phyloP scores from a whole-genome alignment of 2,888 invertebrate species.

The Chouioia cunea region DNA sequence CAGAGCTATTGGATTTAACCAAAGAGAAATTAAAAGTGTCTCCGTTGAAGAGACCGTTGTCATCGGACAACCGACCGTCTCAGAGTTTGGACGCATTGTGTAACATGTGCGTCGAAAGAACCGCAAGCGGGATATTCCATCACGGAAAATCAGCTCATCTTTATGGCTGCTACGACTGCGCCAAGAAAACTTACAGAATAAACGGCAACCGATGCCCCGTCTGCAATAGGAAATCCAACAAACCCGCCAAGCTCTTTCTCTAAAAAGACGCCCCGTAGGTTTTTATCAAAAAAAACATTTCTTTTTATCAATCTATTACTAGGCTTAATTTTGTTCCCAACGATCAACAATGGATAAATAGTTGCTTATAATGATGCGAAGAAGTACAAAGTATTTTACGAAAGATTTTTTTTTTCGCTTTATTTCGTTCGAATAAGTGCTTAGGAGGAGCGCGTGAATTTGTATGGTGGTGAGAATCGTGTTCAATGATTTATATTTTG shows the following conservation, averaged over 20 bases:
- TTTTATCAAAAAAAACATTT: neutral
- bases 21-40: conserved; percentile 25
- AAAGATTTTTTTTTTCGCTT: neutral
- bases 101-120: conserved; percentile 76
- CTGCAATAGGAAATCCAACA: conserved; percentile 78
- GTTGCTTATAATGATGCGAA: too few species aligned
- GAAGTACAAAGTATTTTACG: too few species aligned
- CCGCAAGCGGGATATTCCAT: conserved; percentile 72
- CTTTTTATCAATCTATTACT: too few species aligned
- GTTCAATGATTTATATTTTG: too few species aligned
- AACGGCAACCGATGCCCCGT: conserved; percentile 76
- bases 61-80: neutral
- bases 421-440: too few species aligned
- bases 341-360: too few species aligned
- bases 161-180: conserved; percentile 80
- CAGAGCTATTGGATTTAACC: conserved; percentile 12
- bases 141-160: conserved; percentile 77
- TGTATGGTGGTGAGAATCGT: too few species aligned
- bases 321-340: too few species aligned
- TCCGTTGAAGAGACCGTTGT: conserved; percentile 7
- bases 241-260: conserved; percentile 74
- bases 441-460: too few species aligned
- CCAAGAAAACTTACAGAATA: conserved; percentile 76
- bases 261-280: conserved; percentile 38
- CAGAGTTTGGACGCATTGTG: conserved; percentile 63